Percentiles rank a stretch among this genome's conserved stretches.
phyloP scores from a whole-genome alignment of 1,140 invertebrate genomes.

The Cotesia glomerata region DNA sequence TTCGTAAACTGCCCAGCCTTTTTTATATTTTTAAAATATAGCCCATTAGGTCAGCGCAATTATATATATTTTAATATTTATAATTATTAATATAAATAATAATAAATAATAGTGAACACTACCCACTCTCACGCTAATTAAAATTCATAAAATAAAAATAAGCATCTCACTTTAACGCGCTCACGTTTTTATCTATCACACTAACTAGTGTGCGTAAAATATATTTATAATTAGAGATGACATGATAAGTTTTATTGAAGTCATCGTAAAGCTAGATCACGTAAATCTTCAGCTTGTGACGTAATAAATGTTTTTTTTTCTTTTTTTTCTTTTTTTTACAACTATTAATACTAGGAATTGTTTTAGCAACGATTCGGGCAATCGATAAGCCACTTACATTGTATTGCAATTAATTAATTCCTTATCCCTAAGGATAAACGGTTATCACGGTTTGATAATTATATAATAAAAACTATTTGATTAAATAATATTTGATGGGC shows the following conservation, averaged over 20 bases:
- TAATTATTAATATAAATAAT: too few species aligned
- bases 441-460: background rate
- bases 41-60: background rate
- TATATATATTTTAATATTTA: background rate
- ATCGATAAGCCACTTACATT: constrained; percentile 29
- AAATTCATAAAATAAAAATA: too few species aligned
- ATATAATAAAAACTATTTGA: constrained; percentile 17
- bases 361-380: background rate
- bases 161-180: too few species aligned
- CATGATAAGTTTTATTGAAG: too few species aligned
- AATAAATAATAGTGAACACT: too few species aligned
- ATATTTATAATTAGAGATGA: too few species aligned
- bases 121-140: too few species aligned
- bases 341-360: background rate
- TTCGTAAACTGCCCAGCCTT: too few species aligned
- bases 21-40: background rate
- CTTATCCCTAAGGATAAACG: background rate
- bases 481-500: constrained; percentile 6
- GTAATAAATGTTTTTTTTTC: background rate
- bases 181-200: too few species aligned
- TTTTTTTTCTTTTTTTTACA: background rate
- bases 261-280: too few species aligned
- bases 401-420: constrained; percentile 5
- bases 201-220: too few species aligned
- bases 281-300: background rate